Evolutionary conservation across 2,888 invertebrate species (phyloP).

Genomic region (Dyspetes luteomarginatus): DNA sequence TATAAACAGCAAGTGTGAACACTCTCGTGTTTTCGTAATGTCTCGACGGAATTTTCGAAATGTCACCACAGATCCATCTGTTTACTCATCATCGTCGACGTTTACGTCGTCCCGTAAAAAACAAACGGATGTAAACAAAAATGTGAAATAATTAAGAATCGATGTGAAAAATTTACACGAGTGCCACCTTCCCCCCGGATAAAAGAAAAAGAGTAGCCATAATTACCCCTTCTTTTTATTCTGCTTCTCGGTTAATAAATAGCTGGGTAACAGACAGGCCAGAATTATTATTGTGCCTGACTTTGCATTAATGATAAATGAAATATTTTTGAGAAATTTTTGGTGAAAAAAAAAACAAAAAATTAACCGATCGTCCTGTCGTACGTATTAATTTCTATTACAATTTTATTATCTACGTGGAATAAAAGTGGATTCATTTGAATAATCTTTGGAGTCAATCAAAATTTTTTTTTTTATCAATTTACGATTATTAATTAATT

Average conservation of each 20-base stretch:
- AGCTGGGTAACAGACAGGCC: background rate
- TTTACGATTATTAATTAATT: no score
- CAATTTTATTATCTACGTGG: no score
- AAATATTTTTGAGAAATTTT: background rate
- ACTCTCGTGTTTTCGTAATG: background rate
- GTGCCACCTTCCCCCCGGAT: background rate
- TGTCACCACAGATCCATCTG: background rate
- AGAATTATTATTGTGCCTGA: conserved; percentile 12
- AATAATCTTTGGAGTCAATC: no score
- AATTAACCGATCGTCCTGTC: no score
- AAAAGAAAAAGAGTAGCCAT: no score
- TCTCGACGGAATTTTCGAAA: conserved; percentile 1
- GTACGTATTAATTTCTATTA: no score
- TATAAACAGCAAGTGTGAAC: background rate
- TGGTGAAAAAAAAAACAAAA: no score
- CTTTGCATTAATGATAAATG: background rate
- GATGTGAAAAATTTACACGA: background rate
- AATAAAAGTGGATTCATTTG: no score
- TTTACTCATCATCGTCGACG: background rate
- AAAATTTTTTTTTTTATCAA: no score
- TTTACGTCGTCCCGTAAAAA: background rate
- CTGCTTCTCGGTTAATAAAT: background rate
- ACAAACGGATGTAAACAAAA: background rate
- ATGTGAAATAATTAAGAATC: background rate
- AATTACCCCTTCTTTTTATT: no score